Conservation (phyloP, 2,888 invertebrate species). For the Scaeva pyrastri region DNA sequence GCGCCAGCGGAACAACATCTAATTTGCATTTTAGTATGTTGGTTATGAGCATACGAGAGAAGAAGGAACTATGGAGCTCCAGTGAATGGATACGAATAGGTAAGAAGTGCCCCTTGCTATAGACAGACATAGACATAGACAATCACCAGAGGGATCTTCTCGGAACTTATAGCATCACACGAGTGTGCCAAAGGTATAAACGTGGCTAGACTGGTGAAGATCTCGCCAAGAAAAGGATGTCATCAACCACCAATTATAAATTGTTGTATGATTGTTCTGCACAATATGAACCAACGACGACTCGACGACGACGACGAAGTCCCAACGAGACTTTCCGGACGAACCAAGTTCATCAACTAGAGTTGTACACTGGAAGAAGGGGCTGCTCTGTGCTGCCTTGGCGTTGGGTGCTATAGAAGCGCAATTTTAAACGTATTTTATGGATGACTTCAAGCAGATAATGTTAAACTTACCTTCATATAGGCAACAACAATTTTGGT, state of each 20-base stretch:
- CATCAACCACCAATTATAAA: slow-evolving; percentile 76
- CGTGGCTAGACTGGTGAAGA: slow-evolving; percentile 43
- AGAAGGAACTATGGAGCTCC: background rate
- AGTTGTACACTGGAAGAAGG: slow-evolving; percentile 43
- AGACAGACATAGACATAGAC: slow-evolving; percentile 11
- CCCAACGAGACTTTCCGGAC: background rate
- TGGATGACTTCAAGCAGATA: slow-evolving; percentile 64
- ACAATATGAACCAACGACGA: slow-evolving; percentile 63
- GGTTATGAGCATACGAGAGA: background rate
- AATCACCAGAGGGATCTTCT: slow-evolving; percentile 43
- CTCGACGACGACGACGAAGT: slow-evolving; percentile 3
- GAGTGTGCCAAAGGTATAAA: slow-evolving; percentile 51
- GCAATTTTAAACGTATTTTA: slow-evolving; percentile 53
- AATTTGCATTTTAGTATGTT: slow-evolving; percentile 64
- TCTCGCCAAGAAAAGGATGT: slow-evolving; percentile 66
- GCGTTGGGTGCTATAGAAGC: background rate
- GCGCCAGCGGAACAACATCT: slow-evolving; percentile 50
- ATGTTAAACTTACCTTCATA: slow-evolving; percentile 10
- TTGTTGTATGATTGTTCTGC: slow-evolving; percentile 64
- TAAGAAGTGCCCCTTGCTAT: background rate
- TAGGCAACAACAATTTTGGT: slow-evolving; percentile 6
- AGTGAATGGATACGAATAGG: background rate
- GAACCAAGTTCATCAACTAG: slow-evolving; percentile 26
- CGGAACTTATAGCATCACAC: slow-evolving; percentile 16
- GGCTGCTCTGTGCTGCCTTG: slow-evolving; percentile 19